Base-by-base conservation (phyloP, 2,888 invertebrate species). In the Andrena bucephala region DNA sequence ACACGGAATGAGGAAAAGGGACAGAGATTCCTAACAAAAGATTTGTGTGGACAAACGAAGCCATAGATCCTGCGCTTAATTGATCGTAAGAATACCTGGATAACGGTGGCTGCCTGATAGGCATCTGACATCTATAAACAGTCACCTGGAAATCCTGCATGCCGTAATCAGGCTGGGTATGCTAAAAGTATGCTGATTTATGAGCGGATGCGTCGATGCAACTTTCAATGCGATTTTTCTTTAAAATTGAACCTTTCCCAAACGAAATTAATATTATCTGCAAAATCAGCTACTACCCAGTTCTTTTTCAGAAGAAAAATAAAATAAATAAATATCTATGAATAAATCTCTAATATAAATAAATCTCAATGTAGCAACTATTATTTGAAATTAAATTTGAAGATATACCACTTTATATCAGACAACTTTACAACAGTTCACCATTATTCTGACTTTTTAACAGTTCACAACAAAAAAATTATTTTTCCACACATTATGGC, bases 111-210 rank as follows among this genome's bases (percentile, higher is more conserved):
- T n/a, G 42, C 24, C 52, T 5, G 81, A 74, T 79, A 80, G 13
- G 27, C 8, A 79, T 73, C 73, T 66, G 73, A 80, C 73, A 66
- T 54, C 20, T 74, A 60, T 66, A 50, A 65, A 78, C 80, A 60
- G 69, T 79, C 81, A 48, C 73, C 73, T 81, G 69, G 80, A 65
- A 73, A 69, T 69, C 80, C 59, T 54, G 65, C 42, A 13, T 66
- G 50, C 33, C 57, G 81, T 59, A 77, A 78, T 68, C 78, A 59
- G 68, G 52, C 48, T 65, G 31, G 24, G 20, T 20, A 27, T n/a
- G 70, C 60, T 63, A 60, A 74, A 77, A 74, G 66, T 31, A 29
- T 59, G 16, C 60, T 66, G 66, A 60, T 62, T 67, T 54, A 77
- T 67, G 70, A 57, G 27, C 29, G 42, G 20, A 16, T 16, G 54